Evolutionary conservation across 2,888 invertebrate genomes (phyloP), one percentile per base, ranked within the genome.

Genomic region (Lycaena phlaeas): DNA sequence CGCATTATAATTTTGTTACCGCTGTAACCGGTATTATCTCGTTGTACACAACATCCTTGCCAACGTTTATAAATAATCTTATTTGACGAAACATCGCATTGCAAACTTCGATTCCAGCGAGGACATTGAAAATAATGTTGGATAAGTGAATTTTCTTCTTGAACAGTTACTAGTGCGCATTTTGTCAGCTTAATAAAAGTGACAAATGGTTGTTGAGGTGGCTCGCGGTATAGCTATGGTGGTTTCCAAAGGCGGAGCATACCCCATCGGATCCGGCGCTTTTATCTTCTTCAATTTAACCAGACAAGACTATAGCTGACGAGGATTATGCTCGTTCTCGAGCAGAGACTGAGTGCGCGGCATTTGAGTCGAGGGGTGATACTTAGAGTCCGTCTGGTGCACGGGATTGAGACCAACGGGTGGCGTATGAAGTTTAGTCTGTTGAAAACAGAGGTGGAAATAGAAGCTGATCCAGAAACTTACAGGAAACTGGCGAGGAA

Each of bases 301-400:
- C 43, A 68, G 84, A 48, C 84, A 84, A 61, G 84, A 84, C 56
- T 67, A 82, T 56, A 84, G 84, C 84, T 84, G 84, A 84, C 84
- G 69, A 77, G 74, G 59, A 74, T 45, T 54, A 84, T 84, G 84
- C 82, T 84, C 81, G 74, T 82, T 18, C 63, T 78, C 68, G 84
- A 84, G 82, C 84, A 82, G 65, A 74, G 72, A 69, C 68, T 84
- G 56, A 73, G 68, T 64, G 73, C 74, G 48, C 65, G 77, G 49
- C 69, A 79, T 54, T 41, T 66, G 38, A 68, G 73, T 29, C 76
- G 79, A 34, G 81, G 81, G 44, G 65, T 79, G 2, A 63, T 68
- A 45, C 60, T 84, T 43, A 64, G 64, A 49, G 84, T 81, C 39
- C 68, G 77, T 12, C 56, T 82, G 27, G 55, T 82, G 46, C 82